A percentile compares a stretch with the other conserved stretches of the same genome.
These are phyloP conservation scores for Hipparchia sbordonii DNA, from an alignment of 2,888 invertebrate genomes.

Conservation along the genomic window DNA sequence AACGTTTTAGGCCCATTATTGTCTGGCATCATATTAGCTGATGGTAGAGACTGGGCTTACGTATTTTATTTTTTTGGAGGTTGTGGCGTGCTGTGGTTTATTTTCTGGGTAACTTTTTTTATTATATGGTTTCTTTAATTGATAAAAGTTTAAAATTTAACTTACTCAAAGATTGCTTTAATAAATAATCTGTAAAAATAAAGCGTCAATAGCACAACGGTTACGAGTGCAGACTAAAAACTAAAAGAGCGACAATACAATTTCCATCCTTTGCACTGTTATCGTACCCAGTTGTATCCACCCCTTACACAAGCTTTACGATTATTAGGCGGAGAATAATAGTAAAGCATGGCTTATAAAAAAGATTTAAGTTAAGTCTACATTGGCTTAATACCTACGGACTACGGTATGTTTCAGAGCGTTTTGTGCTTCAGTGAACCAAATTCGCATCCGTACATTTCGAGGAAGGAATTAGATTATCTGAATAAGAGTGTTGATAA, in stretches of 20 bases:
- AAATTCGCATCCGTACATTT: constrained; percentile 59
- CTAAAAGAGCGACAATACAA: too few species aligned
- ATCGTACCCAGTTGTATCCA: too few species aligned
- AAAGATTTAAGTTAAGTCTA: too few species aligned
- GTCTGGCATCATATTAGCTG: constrained; percentile 56
- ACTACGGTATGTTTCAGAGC: constrained; percentile 36
- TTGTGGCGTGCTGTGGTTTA: constrained; percentile 63
- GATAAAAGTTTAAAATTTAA: background rate
- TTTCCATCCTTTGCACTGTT: too few species aligned
- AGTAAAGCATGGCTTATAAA: too few species aligned
- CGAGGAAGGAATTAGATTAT: constrained; percentile 59
- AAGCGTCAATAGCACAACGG: too few species aligned
- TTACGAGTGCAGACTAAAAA: too few species aligned
- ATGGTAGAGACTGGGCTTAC: constrained; percentile 62
- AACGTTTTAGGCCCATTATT: constrained; percentile 59
- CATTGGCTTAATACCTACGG: background rate
- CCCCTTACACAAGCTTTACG: too few species aligned
- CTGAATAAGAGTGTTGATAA: constrained; percentile 69
- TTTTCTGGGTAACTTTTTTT: constrained; percentile 52
- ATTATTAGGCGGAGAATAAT: too few species aligned
- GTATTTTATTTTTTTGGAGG: constrained; percentile 73
- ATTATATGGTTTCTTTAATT: background rate
- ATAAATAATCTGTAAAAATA: too few species aligned
- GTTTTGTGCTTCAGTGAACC: constrained; percentile 58
- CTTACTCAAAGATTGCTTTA: background rate